Conservation (phyloP, 2,888 invertebrate species). For the Lasioglossum calceatum region DNA sequence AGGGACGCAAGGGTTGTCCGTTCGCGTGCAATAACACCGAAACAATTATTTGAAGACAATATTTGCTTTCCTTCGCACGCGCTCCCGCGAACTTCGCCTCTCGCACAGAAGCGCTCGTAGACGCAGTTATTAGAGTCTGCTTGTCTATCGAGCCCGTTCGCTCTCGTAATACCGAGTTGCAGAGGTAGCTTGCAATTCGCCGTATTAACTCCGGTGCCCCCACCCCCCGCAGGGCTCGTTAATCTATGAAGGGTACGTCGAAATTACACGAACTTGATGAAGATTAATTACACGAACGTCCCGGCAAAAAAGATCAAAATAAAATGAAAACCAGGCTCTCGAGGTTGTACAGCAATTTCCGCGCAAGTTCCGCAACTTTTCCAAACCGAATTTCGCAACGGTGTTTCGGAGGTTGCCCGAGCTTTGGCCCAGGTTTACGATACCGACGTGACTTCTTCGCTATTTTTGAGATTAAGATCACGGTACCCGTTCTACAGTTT, state of each 20-base stretch:
- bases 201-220: constrained; percentile 16
- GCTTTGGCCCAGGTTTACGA: neutral
- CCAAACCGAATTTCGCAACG: neutral
- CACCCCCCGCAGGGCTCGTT: constrained; percentile 18
- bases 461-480: neutral
- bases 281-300: constrained; percentile 33
- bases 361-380: neutral
- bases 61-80: constrained; percentile 51
- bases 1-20: neutral
- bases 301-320: neutral
- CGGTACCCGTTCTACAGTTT: neutral
- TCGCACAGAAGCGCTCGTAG: neutral
- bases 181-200: neutral
- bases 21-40: constrained; percentile 41
- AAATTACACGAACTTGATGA: constrained; percentile 23
- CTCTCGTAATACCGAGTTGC: constrained; percentile 16
- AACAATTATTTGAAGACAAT: constrained; percentile 43
- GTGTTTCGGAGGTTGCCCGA: neutral
- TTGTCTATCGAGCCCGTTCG: constrained; percentile 32
- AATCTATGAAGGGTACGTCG: constrained; percentile 31
- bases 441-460: constrained; percentile 5
- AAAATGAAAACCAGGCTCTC: neutral
- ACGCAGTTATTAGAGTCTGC: constrained; percentile 55
- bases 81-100: neutral
- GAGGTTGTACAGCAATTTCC: neutral